Base-by-base conservation (phyloP, 2,113 vertebrate genomes). In the Ploceus nigricollis region DNA sequence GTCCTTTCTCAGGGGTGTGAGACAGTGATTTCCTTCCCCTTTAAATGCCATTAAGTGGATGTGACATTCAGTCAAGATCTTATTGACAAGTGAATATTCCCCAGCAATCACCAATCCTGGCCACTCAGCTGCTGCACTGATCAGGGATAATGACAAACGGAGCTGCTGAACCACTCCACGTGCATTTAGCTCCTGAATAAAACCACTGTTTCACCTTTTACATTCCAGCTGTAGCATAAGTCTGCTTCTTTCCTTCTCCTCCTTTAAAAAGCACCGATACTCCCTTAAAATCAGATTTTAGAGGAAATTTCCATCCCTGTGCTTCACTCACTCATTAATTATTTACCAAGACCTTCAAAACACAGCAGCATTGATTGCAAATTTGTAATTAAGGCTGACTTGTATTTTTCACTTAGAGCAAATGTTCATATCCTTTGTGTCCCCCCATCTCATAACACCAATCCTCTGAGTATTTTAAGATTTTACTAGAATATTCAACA, bases 61-160 rank as follows among this genome's bases (percentile, higher is more conserved):
- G 89, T 77, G 93, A 91, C 81, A 39, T 56, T 76, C 93, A 65
- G 72, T 22, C 57, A 56, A 22, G 87, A 82, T 91, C 13, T 51
- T 50, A 77, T 33, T 79, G 95, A 82, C 84, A 47, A 3, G 6
- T 2, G 50, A 65, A 51, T 65, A 61, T 73, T 96, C 93, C 87
- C 89, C 81, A 75, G 0, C 69, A 77, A 8, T 71, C 58, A 28
- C 42, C n/a, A 22, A 7, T 12, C 87, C 77, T 1, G 1, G 39
- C 39, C 35, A 1, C 58, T 79, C 56, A 16, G 63, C 84, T 66
- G 78, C 86, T 53, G 14, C 19, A 24, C 44, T 51, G 17, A 58
- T 20, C 72, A 40, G 81, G 21, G 61, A 8, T 18, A 35, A 44
- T 3, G 31, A 39, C 75, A 69, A 56, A 85, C 1, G 0, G 77